Evolutionary conservation across 1,140 invertebrate species (phyloP).

Genomic region (Conus ventricosus): DNA sequence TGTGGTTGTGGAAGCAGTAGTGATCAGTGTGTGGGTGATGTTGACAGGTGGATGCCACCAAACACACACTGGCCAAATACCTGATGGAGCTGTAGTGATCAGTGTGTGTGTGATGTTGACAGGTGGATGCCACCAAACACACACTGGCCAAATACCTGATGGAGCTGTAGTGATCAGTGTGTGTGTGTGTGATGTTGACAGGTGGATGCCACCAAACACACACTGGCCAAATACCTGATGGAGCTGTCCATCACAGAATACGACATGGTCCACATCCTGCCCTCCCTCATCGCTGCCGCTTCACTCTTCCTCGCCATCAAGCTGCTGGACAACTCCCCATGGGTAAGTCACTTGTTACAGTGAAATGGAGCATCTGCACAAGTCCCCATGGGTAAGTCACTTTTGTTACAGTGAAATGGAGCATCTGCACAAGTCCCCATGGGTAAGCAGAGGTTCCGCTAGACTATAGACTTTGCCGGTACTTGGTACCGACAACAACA

Average conservation of each 20-base stretch:
- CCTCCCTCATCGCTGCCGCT: slow-evolving; percentile 87
- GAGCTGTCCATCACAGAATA: slow-evolving; percentile 91
- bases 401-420: too few relatives aligned
- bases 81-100: slow-evolving; percentile 90
- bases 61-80: slow-evolving; percentile 94
- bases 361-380: neutral
- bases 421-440: too few relatives aligned
- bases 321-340: slow-evolving; percentile 69
- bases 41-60: slow-evolving; percentile 79
- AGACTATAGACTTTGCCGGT: too few relatives aligned
- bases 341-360: slow-evolving; percentile 62
- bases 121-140: slow-evolving; percentile 84
- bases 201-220: slow-evolving; percentile 84
- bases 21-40: neutral
- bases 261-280: slow-evolving; percentile 85
- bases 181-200: slow-evolving; percentile 49
- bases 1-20: too few relatives aligned
- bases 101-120: neutral
- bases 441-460: too few relatives aligned
- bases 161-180: slow-evolving; percentile 82
- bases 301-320: slow-evolving; percentile 83
- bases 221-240: slow-evolving; percentile 93
- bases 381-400: too few relatives aligned
- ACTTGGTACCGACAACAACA: too few relatives aligned
- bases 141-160: slow-evolving; percentile 94